Evolutionary conservation across 2,888 invertebrate species (phyloP), one percentile per base, ranked within the genome.

Genomic region (Pandemis corylana): DNA sequence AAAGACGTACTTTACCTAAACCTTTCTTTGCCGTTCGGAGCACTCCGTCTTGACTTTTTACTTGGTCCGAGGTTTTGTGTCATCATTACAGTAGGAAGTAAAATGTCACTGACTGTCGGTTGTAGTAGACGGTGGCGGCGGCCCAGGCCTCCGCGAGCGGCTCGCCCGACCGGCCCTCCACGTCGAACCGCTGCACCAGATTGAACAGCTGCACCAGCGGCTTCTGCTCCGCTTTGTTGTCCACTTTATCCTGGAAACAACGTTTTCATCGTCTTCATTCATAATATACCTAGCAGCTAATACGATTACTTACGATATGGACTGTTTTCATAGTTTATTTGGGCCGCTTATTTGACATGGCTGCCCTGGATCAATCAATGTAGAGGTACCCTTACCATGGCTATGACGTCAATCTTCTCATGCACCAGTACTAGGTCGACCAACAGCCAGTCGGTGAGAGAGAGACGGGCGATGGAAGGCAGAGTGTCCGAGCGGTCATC

Each of bases 371-470:
- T 36, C 28, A 36, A 36, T 36, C 28, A 36, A 36, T 20, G 7
- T 53, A 15, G 7, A 7, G 0, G 12, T 51, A 3, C 13, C 13
- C 41, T 83, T 79, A 93, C 93, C 89, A 81, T 81, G 0, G 85
- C 86, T 68, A 92, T 92, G 72, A 93, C 85, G 78, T 94, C 91
- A 15, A 90, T 80, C n/a, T 91, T 84, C 78, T 93, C 91, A 71
- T 94, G 93, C 49, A 91, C 93, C 28, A 94, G 82, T 53, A 93
- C 87, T 73, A 91, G 80, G 76, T 94, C 94, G 77, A 89, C 91
- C 5, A 94, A 78, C 66, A 93, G 82, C 94, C 94, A 94, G 76
- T 94, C 94, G 1, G 93, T 93, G 68, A 86, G 79, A 0, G 90
- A 83, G 85, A 94, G 88, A 5, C 88, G 81, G 0, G 91, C 92